phyloP scores from a whole-genome alignment of 2,113 vertebrate genomes.

The Chitala chitala region DNA sequence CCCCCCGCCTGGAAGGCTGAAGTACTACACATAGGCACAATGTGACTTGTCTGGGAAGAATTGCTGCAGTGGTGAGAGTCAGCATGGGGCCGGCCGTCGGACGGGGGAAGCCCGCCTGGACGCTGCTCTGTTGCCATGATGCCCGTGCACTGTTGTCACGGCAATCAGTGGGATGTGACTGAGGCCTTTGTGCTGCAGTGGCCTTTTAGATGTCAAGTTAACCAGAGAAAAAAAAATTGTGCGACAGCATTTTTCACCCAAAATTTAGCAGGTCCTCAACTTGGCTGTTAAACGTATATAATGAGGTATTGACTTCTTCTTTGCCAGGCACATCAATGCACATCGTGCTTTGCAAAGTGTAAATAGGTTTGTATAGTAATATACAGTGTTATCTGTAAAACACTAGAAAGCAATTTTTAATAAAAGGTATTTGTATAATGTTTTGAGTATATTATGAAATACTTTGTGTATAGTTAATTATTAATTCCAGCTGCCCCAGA shows the following conservation, averaged over 20 bases:
- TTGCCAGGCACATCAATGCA: too few species aligned
- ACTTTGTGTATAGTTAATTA: too few species aligned
- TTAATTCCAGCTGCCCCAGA: too few species aligned
- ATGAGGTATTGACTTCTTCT: too few species aligned
- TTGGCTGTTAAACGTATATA: too few species aligned
- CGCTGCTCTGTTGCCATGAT: not conserved
- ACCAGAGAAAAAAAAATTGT: not conserved
- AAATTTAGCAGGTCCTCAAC: not conserved
- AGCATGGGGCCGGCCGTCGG: not conserved
- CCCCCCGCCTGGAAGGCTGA: not conserved
- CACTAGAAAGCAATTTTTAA: too few species aligned
- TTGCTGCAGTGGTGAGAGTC: not conserved
- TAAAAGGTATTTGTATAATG: too few species aligned
- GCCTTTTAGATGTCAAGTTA: conserved; percentile 11
- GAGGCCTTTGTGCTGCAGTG: conserved; percentile 27
- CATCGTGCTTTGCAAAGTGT: too few species aligned
- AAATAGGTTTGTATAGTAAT: too few species aligned
- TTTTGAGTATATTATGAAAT: too few species aligned
- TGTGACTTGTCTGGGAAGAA: not conserved
- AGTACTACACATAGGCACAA: not conserved
- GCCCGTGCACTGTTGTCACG: not conserved
- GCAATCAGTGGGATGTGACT: conserved; percentile 15
- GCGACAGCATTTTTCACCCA: not conserved
- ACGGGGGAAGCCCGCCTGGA: not conserved
- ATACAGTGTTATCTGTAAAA: too few species aligned